phyloP scores from a whole-genome alignment of 2,888 invertebrate genomes.

The Ypsolopha scabrella region DNA sequence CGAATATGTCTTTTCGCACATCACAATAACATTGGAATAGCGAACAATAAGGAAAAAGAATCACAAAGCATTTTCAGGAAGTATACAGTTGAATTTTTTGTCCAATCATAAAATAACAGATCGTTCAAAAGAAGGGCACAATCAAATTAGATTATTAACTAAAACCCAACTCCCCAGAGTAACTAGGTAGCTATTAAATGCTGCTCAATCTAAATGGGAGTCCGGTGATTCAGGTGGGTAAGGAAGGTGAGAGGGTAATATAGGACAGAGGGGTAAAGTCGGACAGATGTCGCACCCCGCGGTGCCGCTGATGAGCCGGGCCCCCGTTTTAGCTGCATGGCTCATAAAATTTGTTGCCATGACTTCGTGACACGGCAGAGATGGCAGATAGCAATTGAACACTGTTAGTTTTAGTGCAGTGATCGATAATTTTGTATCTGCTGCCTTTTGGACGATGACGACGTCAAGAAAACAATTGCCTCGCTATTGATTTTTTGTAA shows the following conservation, averaged over 20 bases:
- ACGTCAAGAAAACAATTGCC: no score
- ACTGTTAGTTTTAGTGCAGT: no score
- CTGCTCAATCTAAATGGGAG: neutral
- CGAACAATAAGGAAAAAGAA: no score
- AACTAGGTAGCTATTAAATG: neutral
- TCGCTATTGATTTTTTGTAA: no score
- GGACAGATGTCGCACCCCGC: slow-evolving; percentile 65
- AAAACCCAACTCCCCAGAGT: neutral
- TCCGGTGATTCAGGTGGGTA: slow-evolving; percentile 19
- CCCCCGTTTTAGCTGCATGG: slow-evolving; percentile 22
- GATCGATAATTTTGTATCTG: no score
- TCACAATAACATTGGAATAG: no score
- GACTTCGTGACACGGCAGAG: slow-evolving; percentile 15
- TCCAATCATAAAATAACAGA: neutral
- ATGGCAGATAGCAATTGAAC: neutral
- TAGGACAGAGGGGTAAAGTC: slow-evolving; percentile 18
- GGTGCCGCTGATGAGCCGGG: slow-evolving; percentile 45
- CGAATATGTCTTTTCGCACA: no score
- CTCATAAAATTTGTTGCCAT: slow-evolving; percentile 36
- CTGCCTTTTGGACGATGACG: no score
- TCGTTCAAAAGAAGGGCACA: neutral
- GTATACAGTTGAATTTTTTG: no score
- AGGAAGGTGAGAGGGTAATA: slow-evolving; percentile 16
- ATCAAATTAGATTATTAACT: neutral
- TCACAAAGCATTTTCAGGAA: no score